Evolutionary conservation across 2,888 invertebrate genomes (phyloP).

Genomic region (Trissonchulus latispiculum): DNA sequence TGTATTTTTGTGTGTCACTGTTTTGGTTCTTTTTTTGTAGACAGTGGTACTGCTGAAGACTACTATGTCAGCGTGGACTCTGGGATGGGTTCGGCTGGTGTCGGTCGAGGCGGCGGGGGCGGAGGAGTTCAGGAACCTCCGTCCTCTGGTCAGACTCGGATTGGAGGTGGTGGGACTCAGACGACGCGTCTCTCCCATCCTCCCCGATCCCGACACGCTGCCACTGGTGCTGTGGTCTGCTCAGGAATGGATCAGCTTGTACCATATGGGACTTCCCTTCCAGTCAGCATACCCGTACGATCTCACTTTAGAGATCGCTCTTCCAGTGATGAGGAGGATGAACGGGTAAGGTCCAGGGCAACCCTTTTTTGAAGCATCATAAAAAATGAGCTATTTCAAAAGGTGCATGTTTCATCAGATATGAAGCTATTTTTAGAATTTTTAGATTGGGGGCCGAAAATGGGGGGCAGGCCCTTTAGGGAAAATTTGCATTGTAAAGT

Average conservation of each 20-base stretch:
- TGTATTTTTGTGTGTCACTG: no score
- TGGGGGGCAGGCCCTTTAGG: no score
- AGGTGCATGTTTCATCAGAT: no score
- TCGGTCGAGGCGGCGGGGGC: background rate
- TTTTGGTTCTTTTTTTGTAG: background rate
- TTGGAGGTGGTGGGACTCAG: no score
- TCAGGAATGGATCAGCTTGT: background rate
- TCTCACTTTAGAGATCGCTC: background rate
- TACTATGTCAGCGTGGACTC: background rate
- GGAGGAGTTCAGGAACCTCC: background rate
- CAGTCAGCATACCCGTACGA: constrained; percentile 17
- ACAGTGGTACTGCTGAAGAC: constrained; percentile 23
- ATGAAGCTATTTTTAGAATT: no score
- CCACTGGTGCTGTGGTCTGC: background rate
- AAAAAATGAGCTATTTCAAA: no score
- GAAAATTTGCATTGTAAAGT: no score
- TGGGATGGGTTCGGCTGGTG: background rate
- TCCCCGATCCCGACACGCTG: background rate
- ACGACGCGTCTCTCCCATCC: no score
- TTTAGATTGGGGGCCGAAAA: no score
- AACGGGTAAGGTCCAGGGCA: no score
- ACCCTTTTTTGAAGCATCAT: no score
- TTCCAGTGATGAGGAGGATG: background rate
- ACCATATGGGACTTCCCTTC: constrained; percentile 18
- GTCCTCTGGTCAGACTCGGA: no score